Conservation (phyloP, 2,888 invertebrate species). For the Drosophila hamatofila region DNA sequence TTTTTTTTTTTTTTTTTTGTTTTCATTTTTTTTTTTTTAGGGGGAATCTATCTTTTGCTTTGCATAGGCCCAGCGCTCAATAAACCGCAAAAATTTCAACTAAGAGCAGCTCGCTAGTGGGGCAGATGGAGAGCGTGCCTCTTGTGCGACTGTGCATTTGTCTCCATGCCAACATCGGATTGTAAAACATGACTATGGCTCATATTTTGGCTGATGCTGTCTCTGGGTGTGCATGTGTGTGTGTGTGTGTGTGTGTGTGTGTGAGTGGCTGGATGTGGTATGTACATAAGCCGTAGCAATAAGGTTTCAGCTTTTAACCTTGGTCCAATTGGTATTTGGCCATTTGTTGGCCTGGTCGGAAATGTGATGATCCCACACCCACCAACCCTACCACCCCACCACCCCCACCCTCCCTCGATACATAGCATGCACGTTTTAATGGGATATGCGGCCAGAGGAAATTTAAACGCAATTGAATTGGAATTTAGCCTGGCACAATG, state of each 20-base stretch:
- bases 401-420: no score
- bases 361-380: background rate
- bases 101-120: conserved; percentile 13
- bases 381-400: background rate
- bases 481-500: conserved; percentile 13
- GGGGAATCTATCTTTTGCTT: conserved; percentile 45
- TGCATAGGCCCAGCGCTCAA: conserved; percentile 57
- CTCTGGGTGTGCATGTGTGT: no score
- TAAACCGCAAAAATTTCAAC: conserved; percentile 51
- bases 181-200: conserved; percentile 35
- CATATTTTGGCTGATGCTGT: conserved; percentile 36
- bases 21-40: conserved; percentile 4
- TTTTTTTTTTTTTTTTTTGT: background rate
- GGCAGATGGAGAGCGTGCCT: conserved; percentile 21
- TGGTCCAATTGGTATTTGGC: conserved; percentile 15
- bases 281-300: conserved; percentile 27
- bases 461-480: conserved; percentile 1
- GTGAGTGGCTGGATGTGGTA: conserved; percentile 15
- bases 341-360: background rate
- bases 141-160: conserved; percentile 28
- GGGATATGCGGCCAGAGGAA: background rate
- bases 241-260: background rate
- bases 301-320: conserved; percentile 15
- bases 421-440: conserved; percentile 7
- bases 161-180: conserved; percentile 42